Evolutionary conservation across 2,797 vertebrate genomes (phyloP).

Genomic region (Xerus rutilus): DNA sequence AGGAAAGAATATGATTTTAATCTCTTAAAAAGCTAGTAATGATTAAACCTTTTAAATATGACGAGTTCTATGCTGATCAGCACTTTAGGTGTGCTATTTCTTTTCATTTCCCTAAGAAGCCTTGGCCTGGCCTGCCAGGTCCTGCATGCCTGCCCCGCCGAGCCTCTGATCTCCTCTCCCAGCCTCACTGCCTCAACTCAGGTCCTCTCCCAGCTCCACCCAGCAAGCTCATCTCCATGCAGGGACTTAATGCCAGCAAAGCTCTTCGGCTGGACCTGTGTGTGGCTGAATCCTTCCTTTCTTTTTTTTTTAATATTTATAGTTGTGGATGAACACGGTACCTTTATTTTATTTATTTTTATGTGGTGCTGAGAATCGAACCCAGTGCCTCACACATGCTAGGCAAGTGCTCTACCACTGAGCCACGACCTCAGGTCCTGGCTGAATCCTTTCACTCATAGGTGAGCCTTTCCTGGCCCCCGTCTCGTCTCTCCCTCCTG

Average conservation of each 20-base stretch:
- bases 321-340: too few relatives aligned
- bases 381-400: too few relatives aligned
- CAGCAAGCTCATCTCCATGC: too few relatives aligned
- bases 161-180: not conserved
- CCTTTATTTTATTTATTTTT: too few relatives aligned
- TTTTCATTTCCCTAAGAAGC: not conserved
- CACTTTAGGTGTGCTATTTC: not conserved
- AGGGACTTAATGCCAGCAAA: rapidly evolving
- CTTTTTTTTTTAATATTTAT: too few relatives aligned
- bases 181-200: not conserved
- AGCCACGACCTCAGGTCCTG: too few relatives aligned
- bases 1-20: not conserved
- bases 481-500: not conserved
- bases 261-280: not conserved
- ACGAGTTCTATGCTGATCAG: not conserved
- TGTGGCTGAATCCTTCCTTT: not conserved
- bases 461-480: too few relatives aligned
- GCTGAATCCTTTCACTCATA: not conserved
- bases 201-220: not conserved
- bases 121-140: not conserved
- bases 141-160: not conserved
- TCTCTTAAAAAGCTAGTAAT: not conserved
- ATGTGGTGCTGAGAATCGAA: too few relatives aligned
- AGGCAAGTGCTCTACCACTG: too few relatives aligned
- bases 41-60: not conserved